These are phyloP conservation scores for Cochlearius cochlearius DNA, from an alignment of 2,113 vertebrate species.

Conservation along the genomic window DNA sequence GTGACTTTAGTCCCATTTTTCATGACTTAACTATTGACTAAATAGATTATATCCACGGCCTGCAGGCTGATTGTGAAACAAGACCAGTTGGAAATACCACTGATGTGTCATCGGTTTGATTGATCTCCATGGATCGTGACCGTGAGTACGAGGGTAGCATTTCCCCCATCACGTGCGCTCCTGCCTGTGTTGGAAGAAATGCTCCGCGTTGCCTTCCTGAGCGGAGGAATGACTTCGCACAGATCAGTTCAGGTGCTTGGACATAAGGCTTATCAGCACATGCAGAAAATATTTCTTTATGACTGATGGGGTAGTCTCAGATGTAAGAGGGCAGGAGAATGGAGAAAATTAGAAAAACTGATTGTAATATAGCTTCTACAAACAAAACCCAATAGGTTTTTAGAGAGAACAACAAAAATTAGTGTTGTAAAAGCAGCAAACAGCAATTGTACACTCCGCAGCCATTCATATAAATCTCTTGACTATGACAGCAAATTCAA, in stretches of 20 bases:
- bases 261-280: not conserved
- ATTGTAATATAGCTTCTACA: not conserved
- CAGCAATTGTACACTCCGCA: not conserved
- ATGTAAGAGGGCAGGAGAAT: not conserved
- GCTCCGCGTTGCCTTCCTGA: not conserved
- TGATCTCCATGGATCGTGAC: not conserved
- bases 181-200: not conserved
- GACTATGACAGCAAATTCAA: not conserved
- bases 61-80: not conserved
- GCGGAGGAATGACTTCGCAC: not conserved
- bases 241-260: not conserved
- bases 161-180: not conserved
- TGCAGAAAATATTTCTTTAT: not conserved
- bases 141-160: rapidly evolving
- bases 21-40: not conserved
- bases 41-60: not conserved
- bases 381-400: not conserved
- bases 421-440: not conserved
- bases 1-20: not conserved
- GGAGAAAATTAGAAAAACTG: not conserved
- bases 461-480: not conserved
- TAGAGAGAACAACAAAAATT: not conserved
- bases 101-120: not conserved
- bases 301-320: not conserved
- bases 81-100: not conserved